Evolutionary conservation across 2,888 invertebrate genomes (phyloP), one percentile per base, ranked within the genome.

Genomic region (Orchestes rusci): DNA sequence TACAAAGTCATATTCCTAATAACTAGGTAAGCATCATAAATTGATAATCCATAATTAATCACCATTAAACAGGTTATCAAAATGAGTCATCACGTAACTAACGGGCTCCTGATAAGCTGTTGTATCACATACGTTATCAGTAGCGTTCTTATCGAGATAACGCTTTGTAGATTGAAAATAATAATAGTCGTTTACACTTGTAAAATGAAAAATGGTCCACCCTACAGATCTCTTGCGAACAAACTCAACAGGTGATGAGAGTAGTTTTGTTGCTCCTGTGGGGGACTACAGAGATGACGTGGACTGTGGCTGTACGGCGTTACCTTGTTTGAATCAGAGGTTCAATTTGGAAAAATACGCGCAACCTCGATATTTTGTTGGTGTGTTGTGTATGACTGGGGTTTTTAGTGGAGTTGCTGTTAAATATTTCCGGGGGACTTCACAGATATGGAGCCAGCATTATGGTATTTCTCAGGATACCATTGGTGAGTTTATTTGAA

Each of bases 351-450:
- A 56, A 52, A 71, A 69, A 53, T 69, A 68, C 44, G 74, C 72
- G 16, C 71, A 67, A 18, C 61, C 72, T 4, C 67, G 68, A 30
- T 64, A 67, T 30, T 74, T 74, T 57, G 59, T 73, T 13, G 42
- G 61, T 2, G 59, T 71, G n/a, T 58, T 75, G 33, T 56, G 59
- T 17, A 48, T 69, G 27, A 63, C 70, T 1, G 62, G 68, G 8
- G 51, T 68, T 27, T 48, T 72, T 1, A 72, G 73, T 54, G 74
- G 74, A 3, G 64, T 70, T 33, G 61, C 67, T 20, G 63, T 71
- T 45, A 64, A 67, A 13, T 75, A 74, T 54, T 73, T 75, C 57
- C 65, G 70, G 12, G 67, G 71, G 40, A 74, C 75, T n/a, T 68
- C 70, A 3, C 66, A 71, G 32, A 63, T 72, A 52, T 73, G 73